Evolutionary conservation across 2,113 vertebrate species (phyloP).

Genomic region (Austrofundulus limnaeus): DNA sequence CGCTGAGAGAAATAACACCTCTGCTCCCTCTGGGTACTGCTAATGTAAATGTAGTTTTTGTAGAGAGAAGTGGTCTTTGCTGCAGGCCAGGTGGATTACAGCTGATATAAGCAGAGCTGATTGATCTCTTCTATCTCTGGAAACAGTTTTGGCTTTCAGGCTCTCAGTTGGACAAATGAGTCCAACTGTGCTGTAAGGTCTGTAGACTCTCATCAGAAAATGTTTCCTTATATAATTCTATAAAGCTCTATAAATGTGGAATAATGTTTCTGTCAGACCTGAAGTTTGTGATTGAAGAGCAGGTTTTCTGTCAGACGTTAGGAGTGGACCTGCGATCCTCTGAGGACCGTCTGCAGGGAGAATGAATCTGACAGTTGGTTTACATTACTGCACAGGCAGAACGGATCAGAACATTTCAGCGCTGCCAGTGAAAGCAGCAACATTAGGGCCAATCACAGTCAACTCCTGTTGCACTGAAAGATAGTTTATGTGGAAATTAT

Average conservation of each 20-base stretch:
- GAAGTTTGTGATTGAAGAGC: too few relatives aligned
- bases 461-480: not conserved
- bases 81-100: conserved; percentile 2
- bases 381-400: not conserved
- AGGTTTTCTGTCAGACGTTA: too few relatives aligned
- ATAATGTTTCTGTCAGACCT: too few relatives aligned
- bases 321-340: not conserved
- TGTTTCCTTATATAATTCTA: too few relatives aligned
- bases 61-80: conserved; percentile 17
- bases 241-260: too few relatives aligned
- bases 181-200: not conserved
- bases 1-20: conserved; percentile 11
- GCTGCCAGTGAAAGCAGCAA: not conserved
- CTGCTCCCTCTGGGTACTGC: not conserved
- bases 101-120: conserved; percentile 11
- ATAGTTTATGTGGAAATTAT: not conserved
- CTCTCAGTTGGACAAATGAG: not conserved
- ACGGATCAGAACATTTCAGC: not conserved
- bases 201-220: not conserved
- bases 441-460: not conserved
- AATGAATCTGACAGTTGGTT: not conserved
- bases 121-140: conserved; percentile 11
- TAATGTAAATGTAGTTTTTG: conserved; percentile 1
- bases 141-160: conserved; percentile 4
- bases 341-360: not conserved